Evolutionary conservation across 2,797 vertebrate species (phyloP), one percentile per base, ranked within the genome.

Genomic region (Falco naumanni): DNA sequence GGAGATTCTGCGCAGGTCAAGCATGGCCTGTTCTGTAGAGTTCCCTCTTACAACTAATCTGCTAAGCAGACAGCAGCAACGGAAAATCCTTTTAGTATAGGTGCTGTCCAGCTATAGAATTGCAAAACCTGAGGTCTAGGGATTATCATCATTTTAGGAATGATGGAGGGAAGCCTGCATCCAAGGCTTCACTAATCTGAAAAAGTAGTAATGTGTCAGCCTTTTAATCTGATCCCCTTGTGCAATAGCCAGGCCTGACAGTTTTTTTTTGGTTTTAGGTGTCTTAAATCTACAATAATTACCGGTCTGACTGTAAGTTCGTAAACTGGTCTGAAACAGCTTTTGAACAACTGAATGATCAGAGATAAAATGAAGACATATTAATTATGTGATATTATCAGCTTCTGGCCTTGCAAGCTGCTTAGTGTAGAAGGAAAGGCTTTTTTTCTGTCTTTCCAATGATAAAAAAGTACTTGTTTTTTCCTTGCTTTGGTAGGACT

Each of bases 131-230:
- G 76, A 89, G 92, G 93, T 86, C 80, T 51, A 70, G 43, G 90
- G 92, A 96, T 96, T 93, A 95, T 71, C 81, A 93, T 89, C 77
- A 89, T 95, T 96, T 96, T 82, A 95, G 93, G 56, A 94, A 90
- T 79, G 92, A 90, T 76, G 43, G 77, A 87, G 64, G 34, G 64
- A 89, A 89, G 70, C 47, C 59, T 92, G 43, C 43, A 84, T 82
- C 84, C 77, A 76, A 60, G 70, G 50, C 39, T 93, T 86, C 5
- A 5, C 77, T 96, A 94, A 93, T 82, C 90, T 94, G 77, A 69
- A 95, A 88, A 82, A 76, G 83, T 43, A 88, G 61, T 86, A 88
- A 90, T 39, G 34, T 90, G 88, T 91, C 85, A 90, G 88, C 61
- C 72, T 91, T 90, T 93, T 88, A 75, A 74, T 75, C 65, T 94